A percentile compares a stretch with the other conserved stretches of the same genome.
phyloP scores from a whole-genome alignment of 2,113 vertebrate genomes.

The Salvelinus sp. region DNA sequence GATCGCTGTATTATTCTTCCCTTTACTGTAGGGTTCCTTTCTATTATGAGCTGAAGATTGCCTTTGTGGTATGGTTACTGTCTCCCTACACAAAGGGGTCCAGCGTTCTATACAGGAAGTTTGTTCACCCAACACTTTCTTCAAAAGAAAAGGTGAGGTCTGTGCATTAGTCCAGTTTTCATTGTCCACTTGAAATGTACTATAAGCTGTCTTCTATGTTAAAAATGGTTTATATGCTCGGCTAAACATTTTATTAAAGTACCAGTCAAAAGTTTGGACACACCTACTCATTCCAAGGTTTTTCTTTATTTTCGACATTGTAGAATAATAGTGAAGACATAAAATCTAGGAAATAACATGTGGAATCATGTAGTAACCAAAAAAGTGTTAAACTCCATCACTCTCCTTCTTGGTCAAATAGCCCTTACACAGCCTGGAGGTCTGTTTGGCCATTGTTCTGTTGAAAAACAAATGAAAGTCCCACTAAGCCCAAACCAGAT shows the following conservation, averaged over 20 bases:
- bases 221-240: neutral
- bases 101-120: constrained; percentile 96
- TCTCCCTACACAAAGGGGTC: constrained; percentile 98
- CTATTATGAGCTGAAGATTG: constrained; percentile 99
- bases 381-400: no score
- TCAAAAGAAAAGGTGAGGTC: constrained; percentile 96
- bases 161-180: constrained; percentile 23
- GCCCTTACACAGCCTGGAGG: no score
- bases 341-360: no score
- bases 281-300: neutral
- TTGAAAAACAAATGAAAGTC: no score
- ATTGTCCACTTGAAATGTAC: constrained; percentile 13
- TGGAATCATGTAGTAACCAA: no score
- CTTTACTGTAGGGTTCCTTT: constrained; percentile 88
- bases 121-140: constrained; percentile 96
- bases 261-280: no score
- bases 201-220: neutral
- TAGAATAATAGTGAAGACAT: no score
- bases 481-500: no score
- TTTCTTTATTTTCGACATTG: no score
- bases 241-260: neutral
- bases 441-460: no score
- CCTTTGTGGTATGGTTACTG: constrained; percentile 96
- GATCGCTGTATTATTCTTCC: constrained; percentile 14
- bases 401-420: no score